Percentiles rank a stretch among this genome's conserved stretches.
Conservation (phyloP, 1,140 invertebrate genomes). For the Globodera ellingtonae region DNA sequence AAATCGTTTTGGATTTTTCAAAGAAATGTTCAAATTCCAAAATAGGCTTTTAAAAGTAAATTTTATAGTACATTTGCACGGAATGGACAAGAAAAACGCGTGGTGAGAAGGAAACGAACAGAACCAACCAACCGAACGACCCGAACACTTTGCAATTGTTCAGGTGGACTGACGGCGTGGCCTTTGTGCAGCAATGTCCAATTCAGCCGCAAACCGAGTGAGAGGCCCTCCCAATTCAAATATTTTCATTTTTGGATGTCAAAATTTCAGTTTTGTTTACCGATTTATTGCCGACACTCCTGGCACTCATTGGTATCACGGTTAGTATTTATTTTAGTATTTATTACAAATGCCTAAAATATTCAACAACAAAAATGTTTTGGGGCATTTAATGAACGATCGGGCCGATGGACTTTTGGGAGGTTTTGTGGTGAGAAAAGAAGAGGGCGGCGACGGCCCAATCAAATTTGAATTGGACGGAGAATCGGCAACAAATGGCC, state of each 20-base stretch:
- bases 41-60: slow-evolving; percentile 18
- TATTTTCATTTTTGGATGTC: slow-evolving; percentile 43
- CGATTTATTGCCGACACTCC: slow-evolving; percentile 63
- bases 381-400: slow-evolving; percentile 57
- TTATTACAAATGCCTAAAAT: not conserved
- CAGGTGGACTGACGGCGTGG: slow-evolving; percentile 37
- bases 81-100: slow-evolving; percentile 56
- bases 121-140: too few species aligned
- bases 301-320: slow-evolving; percentile 63
- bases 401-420: slow-evolving; percentile 59
- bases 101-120: slow-evolving; percentile 44
- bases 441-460: not conserved
- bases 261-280: slow-evolving; percentile 49
- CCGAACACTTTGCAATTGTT: not conserved
- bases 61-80: slow-evolving; percentile 57
- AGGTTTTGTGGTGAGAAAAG: slow-evolving; percentile 54
- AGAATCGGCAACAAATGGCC: slow-evolving; percentile 11
- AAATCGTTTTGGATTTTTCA: too few species aligned
- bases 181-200: slow-evolving; percentile 44
- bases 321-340: slow-evolving; percentile 31
- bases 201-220: slow-evolving; percentile 33
- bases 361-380: not conserved
- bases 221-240: too few species aligned
- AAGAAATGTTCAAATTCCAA: too few species aligned
- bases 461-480: not conserved